Conservation (phyloP, 2,888 invertebrate species). For the Steinernema carpocapsae region DNA sequence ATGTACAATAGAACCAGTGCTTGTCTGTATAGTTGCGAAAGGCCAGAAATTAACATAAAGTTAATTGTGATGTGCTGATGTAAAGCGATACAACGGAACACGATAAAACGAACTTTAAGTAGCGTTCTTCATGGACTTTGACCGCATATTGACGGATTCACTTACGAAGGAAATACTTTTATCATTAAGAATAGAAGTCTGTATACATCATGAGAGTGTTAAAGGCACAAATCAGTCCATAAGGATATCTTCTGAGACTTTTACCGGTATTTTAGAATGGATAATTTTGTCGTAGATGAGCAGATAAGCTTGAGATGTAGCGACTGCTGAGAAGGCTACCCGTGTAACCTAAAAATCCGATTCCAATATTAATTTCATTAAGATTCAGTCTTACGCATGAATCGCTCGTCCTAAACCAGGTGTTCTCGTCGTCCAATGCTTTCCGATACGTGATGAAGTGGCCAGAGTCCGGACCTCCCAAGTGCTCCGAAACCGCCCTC, state of each 20-base stretch:
- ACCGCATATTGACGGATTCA: not conserved
- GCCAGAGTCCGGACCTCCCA: constrained; percentile 85
- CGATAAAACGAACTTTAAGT: no score
- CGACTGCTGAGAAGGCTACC: constrained; percentile 81
- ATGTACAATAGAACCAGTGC: constrained; percentile 4
- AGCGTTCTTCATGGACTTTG: not conserved
- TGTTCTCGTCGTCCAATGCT: constrained; percentile 69
- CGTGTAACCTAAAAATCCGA: constrained; percentile 70
- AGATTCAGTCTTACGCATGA: constrained; percentile 76
- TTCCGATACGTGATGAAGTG: constrained; percentile 92
- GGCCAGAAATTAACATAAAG: not conserved
- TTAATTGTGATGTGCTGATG: no score
- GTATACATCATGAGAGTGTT: not conserved
- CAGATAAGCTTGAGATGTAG: constrained; percentile 86
- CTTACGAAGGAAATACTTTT: not conserved
- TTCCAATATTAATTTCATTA: no score
- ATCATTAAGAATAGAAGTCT: not conserved
- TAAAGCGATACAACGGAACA: no score
- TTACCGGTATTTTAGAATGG: constrained; percentile 27
- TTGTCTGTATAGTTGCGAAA: constrained; percentile 20
- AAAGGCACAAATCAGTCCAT: constrained; percentile 20
- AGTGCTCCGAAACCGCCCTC: constrained; percentile 84
- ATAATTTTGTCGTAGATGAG: constrained; percentile 81
- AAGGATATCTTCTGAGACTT: not conserved
- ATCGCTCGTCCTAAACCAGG: constrained; percentile 88